Percentiles rank a stretch among this genome's conserved stretches.
phyloP scores from a whole-genome alignment of 2,888 invertebrate genomes.

The Bibio marci region DNA sequence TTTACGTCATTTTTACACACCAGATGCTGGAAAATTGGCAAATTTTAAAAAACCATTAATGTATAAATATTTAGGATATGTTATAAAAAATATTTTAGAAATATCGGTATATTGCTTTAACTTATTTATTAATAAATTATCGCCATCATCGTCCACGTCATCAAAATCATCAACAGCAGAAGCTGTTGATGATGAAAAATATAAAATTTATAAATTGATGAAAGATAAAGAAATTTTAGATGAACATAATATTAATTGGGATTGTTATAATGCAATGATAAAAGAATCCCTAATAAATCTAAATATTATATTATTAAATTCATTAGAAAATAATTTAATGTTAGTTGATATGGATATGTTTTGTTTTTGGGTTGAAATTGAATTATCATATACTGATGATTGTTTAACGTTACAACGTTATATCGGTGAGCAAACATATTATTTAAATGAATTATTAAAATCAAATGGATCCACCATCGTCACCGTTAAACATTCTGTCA shows the following conservation, averaged over 20 bases:
- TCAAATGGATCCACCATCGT: conserved; percentile 8
- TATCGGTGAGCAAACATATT: conserved; percentile 17
- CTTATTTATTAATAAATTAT: conserved; percentile 12
- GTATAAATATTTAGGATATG: conserved; percentile 17
- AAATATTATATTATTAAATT: conserved; percentile 16
- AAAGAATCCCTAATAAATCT: conserved; percentile 16
- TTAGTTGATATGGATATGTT: conserved; percentile 18
- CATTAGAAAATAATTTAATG: conserved; percentile 19
- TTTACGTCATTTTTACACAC: conserved; percentile 19
- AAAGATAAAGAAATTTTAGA: conserved; percentile 8
- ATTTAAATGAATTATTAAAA: conserved; percentile 15
- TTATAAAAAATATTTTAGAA: conserved; percentile 16
- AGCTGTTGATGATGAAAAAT: conserved; percentile 7
- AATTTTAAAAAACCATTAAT: conserved; percentile 15
- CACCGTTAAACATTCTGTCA: conserved; percentile 14
- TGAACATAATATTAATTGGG: conserved; percentile 5
- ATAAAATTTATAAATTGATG: conserved; percentile 14
- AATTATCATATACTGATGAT: no score
- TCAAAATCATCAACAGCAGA: conserved; percentile 1
- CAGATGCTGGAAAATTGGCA: conserved; percentile 17
- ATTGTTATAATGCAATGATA: conserved; percentile 7
- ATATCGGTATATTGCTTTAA: conserved; percentile 17
- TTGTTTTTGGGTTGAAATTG: conserved; percentile 19
- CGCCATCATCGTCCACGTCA: no score
- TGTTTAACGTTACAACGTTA: conserved; percentile 15